Percentiles rank a stretch among this genome's conserved stretches.
Evolutionary conservation across 2,797 vertebrate genomes (phyloP).

Genomic region (Pangasius larnaudii): DNA sequence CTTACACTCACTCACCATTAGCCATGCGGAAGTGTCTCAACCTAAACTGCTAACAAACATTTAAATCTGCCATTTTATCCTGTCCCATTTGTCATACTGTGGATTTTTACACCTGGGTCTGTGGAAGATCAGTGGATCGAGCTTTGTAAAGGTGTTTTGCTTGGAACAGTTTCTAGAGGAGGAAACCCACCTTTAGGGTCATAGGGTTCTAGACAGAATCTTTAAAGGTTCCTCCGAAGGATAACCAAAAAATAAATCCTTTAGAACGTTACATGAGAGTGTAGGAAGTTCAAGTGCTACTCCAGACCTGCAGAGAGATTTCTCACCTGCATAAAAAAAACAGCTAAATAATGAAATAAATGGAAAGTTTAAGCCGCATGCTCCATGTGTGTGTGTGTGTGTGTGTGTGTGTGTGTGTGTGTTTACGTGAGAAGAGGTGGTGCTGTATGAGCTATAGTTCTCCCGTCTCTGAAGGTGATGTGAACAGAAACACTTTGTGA

Average conservation of each 20-base stretch:
- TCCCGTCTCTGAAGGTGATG: constrained; percentile 45
- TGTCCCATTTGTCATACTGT: not conserved
- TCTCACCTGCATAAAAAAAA: not conserved
- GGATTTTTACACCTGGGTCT: not conserved
- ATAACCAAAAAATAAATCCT: not conserved
- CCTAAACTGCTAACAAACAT: not conserved
- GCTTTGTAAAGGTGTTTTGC: not conserved
- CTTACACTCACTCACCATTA: not conserved
- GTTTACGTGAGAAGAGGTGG: not conserved
- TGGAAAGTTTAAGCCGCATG: not conserved
- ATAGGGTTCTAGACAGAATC: not conserved
- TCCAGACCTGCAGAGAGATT: constrained; percentile 11
- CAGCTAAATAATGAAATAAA: constrained; percentile 13
- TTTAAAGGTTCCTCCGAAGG: not conserved
- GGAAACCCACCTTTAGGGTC: not conserved
- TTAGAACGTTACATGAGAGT: not conserved
- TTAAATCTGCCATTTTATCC: not conserved
- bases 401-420: constrained; percentile 13
- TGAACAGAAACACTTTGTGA: constrained; percentile 65
- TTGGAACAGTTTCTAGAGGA: not conserved
- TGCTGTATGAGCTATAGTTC: constrained; percentile 34
- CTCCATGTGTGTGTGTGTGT: not conserved
- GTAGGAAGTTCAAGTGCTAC: not conserved
- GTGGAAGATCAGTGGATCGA: not conserved
- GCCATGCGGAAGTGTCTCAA: not conserved